phyloP scores from a whole-genome alignment of 2,113 vertebrate genomes.

The Pelvicachromis taeniatus region DNA sequence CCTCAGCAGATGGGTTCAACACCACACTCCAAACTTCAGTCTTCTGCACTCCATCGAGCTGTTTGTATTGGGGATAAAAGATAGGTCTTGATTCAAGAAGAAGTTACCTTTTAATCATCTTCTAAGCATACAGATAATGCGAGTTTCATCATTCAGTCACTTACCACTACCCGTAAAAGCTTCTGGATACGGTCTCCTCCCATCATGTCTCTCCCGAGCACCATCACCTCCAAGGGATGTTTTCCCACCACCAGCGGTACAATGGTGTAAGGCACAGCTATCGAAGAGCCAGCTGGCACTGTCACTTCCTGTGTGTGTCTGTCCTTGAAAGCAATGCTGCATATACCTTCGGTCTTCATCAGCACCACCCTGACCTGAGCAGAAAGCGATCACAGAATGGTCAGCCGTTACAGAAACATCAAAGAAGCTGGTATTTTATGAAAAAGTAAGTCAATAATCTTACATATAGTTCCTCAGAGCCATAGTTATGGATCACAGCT shows the following conservation, averaged over 20 bases:
- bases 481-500: slow-evolving; percentile 74
- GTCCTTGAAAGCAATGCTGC: slow-evolving; percentile 68
- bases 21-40: slow-evolving; percentile 60
- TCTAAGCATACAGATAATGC: not conserved
- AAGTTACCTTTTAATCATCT: accelerated
- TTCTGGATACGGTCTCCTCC: slow-evolving; percentile 71
- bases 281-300: slow-evolving; percentile 47
- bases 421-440: not conserved
- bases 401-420: not conserved
- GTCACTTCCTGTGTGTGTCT: slow-evolving; percentile 58
- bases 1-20: slow-evolving; percentile 62
- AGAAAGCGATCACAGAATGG: not conserved
- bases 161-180: slow-evolving; percentile 71
- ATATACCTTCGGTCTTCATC: slow-evolving; percentile 70
- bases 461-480: slow-evolving; percentile 44
- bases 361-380: slow-evolving; percentile 74
- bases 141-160: not conserved
- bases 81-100: not conserved
- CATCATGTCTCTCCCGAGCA: not conserved
- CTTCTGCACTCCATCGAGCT: slow-evolving; percentile 75
- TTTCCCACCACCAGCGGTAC: slow-evolving; percentile 69
- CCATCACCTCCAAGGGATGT: slow-evolving; percentile 71
- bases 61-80: not conserved
- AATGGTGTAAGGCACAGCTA: slow-evolving; percentile 66
- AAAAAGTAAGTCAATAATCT: not conserved